Evolutionary conservation across 2,113 vertebrate species (phyloP).

Genomic region (Eubucco bourcierii): DNA sequence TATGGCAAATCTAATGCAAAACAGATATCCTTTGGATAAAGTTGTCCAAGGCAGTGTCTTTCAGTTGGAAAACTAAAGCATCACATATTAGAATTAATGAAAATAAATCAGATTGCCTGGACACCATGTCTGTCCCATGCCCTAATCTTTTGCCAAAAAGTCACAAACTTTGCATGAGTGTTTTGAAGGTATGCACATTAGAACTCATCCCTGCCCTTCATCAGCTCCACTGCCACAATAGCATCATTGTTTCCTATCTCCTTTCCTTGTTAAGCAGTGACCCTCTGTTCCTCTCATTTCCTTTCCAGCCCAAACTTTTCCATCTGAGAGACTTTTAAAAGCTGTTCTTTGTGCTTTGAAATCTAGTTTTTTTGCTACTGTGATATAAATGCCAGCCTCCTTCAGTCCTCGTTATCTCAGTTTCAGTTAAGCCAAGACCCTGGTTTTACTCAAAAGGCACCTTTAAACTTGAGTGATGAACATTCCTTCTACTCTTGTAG

Average conservation of each 20-base stretch:
- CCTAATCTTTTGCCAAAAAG: conserved; percentile 17
- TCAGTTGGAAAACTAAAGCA: background rate
- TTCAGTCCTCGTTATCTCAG: background rate
- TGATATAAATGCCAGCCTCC: background rate
- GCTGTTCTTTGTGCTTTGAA: conserved; percentile 29
- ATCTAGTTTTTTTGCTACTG: background rate
- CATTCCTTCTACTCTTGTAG: background rate
- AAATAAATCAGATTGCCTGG: background rate
- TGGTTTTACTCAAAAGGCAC: background rate
- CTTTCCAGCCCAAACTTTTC: conserved; percentile 2
- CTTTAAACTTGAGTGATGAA: background rate
- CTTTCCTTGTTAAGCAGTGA: background rate
- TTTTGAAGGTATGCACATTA: conserved; percentile 27
- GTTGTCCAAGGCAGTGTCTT: background rate
- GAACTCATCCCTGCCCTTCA: conserved; percentile 2
- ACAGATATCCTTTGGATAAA: background rate
- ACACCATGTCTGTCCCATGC: background rate
- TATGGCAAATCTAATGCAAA: conserved; percentile 2
- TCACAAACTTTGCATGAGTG: background rate
- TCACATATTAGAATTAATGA: background rate
- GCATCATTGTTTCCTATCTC: conserved; percentile 30
- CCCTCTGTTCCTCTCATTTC: conserved; percentile 15
- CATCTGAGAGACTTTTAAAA: conserved; percentile 14
- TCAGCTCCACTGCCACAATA: conserved; percentile 8
- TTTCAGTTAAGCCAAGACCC: background rate